Conservation (phyloP, 2,113 vertebrate species). For the Hyperoodon ampullatus region DNA sequence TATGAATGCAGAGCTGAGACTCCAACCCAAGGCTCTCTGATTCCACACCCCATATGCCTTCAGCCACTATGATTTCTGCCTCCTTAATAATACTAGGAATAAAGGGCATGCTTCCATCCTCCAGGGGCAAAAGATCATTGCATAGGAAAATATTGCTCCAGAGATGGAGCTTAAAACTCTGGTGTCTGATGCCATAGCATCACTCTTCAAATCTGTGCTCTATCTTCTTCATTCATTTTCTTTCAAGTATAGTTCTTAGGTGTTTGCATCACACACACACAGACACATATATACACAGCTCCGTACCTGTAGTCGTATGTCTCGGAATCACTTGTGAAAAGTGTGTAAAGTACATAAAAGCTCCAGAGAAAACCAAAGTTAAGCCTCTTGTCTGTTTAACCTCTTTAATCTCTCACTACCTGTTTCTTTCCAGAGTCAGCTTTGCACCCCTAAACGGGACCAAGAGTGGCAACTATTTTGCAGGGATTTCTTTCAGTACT, state of each 20-base stretch:
- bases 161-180: not conserved
- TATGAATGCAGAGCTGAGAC: not conserved
- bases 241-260: not conserved
- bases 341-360: not conserved
- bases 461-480: not conserved
- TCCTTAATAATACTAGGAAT: not conserved
- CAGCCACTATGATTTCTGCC: not conserved
- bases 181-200: not conserved
- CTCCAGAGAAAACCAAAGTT: not conserved
- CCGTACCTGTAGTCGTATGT: not conserved
- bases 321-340: not conserved
- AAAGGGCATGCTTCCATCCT: not conserved
- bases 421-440: not conserved
- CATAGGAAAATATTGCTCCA: not conserved
- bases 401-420: not conserved
- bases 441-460: not conserved
- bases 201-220: not conserved
- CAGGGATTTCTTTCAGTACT: not conserved
- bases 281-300: not conserved
- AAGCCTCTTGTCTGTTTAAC: not conserved
- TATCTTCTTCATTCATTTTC: not conserved
- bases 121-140: rapidly evolving
- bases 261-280: not conserved
- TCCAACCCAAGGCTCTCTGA: not conserved
- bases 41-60: not conserved